These are phyloP conservation scores for Taphrorychus bicolor DNA, from an alignment of 2,888 invertebrate species.

Conservation along the genomic window DNA sequence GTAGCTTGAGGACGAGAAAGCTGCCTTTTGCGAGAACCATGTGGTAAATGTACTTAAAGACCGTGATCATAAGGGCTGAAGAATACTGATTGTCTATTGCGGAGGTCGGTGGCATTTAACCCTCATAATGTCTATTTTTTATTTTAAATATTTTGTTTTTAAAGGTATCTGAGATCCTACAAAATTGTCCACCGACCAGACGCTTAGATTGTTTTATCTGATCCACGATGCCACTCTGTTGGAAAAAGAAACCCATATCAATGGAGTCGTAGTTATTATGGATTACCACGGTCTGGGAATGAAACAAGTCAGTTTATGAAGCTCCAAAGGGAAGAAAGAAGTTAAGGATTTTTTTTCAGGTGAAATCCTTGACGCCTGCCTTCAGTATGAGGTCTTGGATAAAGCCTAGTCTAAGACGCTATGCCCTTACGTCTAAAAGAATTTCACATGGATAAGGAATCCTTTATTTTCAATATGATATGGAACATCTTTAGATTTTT, in stretches of 20 bases:
- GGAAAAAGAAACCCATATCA: constrained; percentile 81
- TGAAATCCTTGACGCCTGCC: constrained; percentile 65
- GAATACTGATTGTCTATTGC: constrained; percentile 75
- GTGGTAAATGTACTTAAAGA: constrained; percentile 80
- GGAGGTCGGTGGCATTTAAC: constrained; percentile 54
- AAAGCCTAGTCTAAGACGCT: constrained; percentile 83
- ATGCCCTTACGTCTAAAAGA: constrained; percentile 86
- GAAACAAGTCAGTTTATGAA: constrained; percentile 66
- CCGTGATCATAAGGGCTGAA: constrained; percentile 77
- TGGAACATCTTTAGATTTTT: constrained; percentile 87
- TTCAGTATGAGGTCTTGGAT: constrained; percentile 79
- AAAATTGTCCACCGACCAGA: constrained; percentile 74
- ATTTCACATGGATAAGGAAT: constrained; percentile 86
- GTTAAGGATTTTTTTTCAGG: constrained; percentile 16
- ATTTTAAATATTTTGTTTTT: neutral
- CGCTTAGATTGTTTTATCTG: constrained; percentile 81
- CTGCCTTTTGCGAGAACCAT: constrained; percentile 72
- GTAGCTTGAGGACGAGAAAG: constrained; percentile 71
- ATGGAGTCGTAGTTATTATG: constrained; percentile 82
- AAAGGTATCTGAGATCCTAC: constrained; percentile 78
- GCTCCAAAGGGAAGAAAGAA: neutral
- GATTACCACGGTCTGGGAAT: constrained; percentile 81
- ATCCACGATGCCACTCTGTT: constrained; percentile 80
- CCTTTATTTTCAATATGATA: constrained; percentile 83
- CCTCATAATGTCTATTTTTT: neutral